Conservation (phyloP, 2,888 invertebrate genomes). For the Sinhomidia bicolor region DNA sequence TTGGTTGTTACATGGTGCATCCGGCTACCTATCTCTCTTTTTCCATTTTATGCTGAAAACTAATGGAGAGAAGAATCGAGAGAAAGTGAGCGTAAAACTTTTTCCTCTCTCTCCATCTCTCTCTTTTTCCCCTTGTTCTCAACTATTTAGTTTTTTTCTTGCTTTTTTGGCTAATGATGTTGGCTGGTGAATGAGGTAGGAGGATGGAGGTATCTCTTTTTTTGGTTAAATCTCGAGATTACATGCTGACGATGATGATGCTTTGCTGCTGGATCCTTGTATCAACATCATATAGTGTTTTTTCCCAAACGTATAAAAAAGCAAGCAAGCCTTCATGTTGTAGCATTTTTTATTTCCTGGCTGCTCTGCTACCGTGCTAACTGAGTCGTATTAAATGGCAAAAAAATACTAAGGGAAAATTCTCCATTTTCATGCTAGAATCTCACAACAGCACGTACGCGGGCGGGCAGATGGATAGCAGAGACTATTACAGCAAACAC, state of each 20-base stretch:
- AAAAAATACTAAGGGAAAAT: neutral
- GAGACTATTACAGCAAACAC: too few relatives aligned
- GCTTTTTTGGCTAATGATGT: conserved; percentile 37
- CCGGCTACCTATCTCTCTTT: too few relatives aligned
- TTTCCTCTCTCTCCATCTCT: neutral
- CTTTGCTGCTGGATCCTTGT: conserved; percentile 3
- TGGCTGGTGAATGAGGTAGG: neutral
- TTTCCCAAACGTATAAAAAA: neutral
- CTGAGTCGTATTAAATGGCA: conserved; percentile 32
- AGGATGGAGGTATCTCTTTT: conserved; percentile 35
- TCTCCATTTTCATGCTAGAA: conserved; percentile 29
- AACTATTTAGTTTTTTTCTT: conserved; percentile 25
- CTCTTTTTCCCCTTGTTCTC: neutral
- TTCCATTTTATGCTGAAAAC: too few relatives aligned
- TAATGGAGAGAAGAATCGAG: too few relatives aligned
- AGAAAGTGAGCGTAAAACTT: too few relatives aligned
- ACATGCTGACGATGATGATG: conserved; percentile 8
- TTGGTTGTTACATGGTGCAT: too few relatives aligned
- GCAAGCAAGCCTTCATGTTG: conserved; percentile 1
- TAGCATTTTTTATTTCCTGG: conserved; percentile 34
- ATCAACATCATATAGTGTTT: neutral
- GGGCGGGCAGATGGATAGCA: neutral
- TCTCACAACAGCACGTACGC: conserved; percentile 6
- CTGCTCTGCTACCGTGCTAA: conserved; percentile 1
- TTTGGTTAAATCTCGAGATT: conserved; percentile 41